phyloP scores from a whole-genome alignment of 1,140 invertebrate genomes.

The Leguminivora glycinivorella region DNA sequence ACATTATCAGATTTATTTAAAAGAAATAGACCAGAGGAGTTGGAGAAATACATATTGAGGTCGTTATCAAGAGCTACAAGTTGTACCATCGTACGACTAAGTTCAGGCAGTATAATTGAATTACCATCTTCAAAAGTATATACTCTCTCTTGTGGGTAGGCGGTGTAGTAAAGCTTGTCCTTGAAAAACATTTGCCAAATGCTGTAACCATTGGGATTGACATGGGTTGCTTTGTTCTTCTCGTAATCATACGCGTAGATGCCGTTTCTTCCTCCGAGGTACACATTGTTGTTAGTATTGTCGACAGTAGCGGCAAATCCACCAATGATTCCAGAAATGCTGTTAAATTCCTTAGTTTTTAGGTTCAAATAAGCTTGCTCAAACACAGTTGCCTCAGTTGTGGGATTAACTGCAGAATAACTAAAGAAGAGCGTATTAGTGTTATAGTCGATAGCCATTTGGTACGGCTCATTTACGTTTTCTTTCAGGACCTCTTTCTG shows the following conservation, averaged over 20 bases:
- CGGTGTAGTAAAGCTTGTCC: conserved; percentile 53
- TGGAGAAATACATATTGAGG: conserved; percentile 49
- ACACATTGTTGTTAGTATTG: conserved; percentile 41
- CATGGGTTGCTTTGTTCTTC: conserved; percentile 41
- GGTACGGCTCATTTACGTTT: conserved; percentile 50
- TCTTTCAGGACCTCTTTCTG: conserved; percentile 46
- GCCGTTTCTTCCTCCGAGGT: conserved; percentile 52
- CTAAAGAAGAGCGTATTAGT: conserved; percentile 60
- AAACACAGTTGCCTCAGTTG: conserved; percentile 38
- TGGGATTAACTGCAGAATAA: conserved; percentile 37
- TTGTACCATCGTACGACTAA: conserved; percentile 45
- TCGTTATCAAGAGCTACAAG: conserved; percentile 47
- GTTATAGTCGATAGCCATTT: conserved; percentile 54
- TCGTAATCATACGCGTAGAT: conserved; percentile 51
- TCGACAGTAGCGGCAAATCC: conserved; percentile 59
- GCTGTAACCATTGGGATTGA: conserved; percentile 38
- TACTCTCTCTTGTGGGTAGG: conserved; percentile 49
- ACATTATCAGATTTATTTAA: conserved; percentile 34
- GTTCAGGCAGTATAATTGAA: conserved; percentile 40
- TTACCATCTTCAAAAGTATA: conserved; percentile 44
- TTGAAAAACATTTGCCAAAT: conserved; percentile 65
- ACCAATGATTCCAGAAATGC: conserved; percentile 45
- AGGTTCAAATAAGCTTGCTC: conserved; percentile 50
- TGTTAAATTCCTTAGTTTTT: conserved; percentile 45
- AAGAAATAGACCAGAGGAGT: conserved; percentile 49